Evolutionary conservation across 1,140 invertebrate species (phyloP).

Genomic region (Megalonaias nervosa): DNA sequence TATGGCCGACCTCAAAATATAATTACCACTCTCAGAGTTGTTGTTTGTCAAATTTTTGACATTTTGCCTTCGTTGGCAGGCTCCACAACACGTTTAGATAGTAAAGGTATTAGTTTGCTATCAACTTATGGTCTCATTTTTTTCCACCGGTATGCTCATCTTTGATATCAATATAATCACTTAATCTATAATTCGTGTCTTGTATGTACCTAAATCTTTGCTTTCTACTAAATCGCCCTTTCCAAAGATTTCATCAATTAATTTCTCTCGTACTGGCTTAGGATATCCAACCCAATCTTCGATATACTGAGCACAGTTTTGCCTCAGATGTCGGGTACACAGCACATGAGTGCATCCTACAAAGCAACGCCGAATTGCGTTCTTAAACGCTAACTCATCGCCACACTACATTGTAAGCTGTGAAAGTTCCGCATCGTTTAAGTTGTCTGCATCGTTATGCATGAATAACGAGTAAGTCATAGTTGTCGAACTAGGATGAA

Average conservation of each 20-base stretch:
- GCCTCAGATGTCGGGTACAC: constrained; percentile 5
- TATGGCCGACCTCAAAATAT: no score
- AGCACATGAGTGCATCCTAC: background rate
- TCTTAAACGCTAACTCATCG: constrained; percentile 1
- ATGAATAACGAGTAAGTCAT: background rate
- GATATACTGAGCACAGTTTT: background rate
- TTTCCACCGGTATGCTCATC: background rate
- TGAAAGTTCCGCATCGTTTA: background rate
- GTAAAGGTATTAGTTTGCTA: constrained; percentile 10
- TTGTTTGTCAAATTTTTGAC: background rate
- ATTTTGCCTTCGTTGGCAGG: no score
- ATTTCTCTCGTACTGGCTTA: background rate
- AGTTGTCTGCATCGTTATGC: background rate
- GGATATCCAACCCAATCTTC: constrained; percentile 6
- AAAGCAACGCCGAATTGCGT: constrained; percentile 3
- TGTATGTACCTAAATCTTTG: constrained; percentile 4
- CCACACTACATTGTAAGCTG: background rate
- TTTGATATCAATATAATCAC: background rate
- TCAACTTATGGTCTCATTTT: background rate
- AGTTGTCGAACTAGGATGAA: background rate
- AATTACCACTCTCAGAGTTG: background rate
- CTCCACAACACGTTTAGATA: background rate
- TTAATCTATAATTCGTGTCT: background rate
- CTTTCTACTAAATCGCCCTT: background rate
- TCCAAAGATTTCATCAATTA: background rate